phyloP scores from a whole-genome alignment of 2,797 vertebrate species.

The Arrhamphus sclerolepis region DNA sequence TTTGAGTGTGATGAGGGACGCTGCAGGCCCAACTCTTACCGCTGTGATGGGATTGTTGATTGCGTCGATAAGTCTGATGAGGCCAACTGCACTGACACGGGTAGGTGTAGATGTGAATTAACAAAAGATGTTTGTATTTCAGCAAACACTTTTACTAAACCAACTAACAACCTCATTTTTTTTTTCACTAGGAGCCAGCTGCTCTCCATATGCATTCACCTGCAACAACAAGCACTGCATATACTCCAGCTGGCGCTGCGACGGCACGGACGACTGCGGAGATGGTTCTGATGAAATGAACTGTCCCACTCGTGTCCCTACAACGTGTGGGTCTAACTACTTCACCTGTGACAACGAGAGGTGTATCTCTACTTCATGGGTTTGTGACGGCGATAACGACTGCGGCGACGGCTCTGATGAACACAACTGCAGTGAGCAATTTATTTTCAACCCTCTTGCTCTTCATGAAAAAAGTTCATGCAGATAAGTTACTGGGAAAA shows the following conservation, averaged over 20 bases:
- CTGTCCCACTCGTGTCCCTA: slow-evolving; percentile 83
- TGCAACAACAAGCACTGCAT: slow-evolving; percentile 89
- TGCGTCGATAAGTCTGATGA: slow-evolving; percentile 92
- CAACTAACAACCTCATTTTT: rapidly evolving
- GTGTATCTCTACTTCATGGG: slow-evolving; percentile 86
- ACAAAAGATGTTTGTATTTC: background rate
- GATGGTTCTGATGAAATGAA: slow-evolving; percentile 89
- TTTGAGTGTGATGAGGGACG: slow-evolving; percentile 89
- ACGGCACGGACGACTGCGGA: slow-evolving; percentile 87
- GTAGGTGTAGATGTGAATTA: slow-evolving; percentile 64
- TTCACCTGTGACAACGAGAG: slow-evolving; percentile 86
- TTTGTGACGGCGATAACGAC: slow-evolving; percentile 94
- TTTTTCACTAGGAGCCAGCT: slow-evolving; percentile 82
- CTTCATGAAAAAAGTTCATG: background rate
- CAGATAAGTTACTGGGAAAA: background rate
- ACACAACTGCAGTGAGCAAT: slow-evolving; percentile 89
- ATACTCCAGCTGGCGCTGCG: slow-evolving; percentile 84
- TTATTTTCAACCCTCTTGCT: background rate
- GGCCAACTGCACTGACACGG: slow-evolving; percentile 84
- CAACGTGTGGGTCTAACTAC: slow-evolving; percentile 74
- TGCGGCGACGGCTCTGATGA: slow-evolving; percentile 94
- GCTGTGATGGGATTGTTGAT: slow-evolving; percentile 88
- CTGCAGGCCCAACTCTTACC: slow-evolving; percentile 83
- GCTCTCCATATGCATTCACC: slow-evolving; percentile 86
- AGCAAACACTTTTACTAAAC: background rate